phyloP scores from a whole-genome alignment of 2,113 vertebrate species.

The Channa argus region DNA sequence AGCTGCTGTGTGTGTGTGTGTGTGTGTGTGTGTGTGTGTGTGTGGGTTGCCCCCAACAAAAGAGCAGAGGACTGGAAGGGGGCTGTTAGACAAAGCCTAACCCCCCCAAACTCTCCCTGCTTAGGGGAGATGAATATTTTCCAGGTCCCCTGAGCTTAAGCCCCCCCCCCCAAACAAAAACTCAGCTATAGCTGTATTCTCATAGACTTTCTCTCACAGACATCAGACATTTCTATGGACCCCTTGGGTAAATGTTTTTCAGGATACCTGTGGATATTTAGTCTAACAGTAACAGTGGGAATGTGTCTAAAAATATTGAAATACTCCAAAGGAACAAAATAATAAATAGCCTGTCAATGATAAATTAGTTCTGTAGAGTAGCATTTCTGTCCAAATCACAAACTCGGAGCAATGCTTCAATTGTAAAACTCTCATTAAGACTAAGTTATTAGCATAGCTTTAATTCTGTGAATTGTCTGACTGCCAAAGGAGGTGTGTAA shows the following conservation, averaged over 20 bases:
- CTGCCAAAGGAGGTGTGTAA: background rate
- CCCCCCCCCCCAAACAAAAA: conserved; percentile 7
- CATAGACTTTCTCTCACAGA: background rate
- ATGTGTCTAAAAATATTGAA: too few species aligned
- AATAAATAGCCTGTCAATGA: too few species aligned
- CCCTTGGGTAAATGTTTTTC: too few species aligned
- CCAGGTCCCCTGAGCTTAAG: conserved; percentile 62
- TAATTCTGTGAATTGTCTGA: background rate
- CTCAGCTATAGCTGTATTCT: conserved; percentile 12
- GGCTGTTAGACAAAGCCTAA: conserved; percentile 75
- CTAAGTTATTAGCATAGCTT: background rate
- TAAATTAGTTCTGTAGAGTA: too few species aligned
- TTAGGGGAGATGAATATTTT: conserved; percentile 77
- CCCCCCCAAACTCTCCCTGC: conserved; percentile 62
- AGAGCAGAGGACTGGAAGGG: conserved; percentile 59
- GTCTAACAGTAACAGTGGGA: too few species aligned
- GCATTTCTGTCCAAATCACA: too few species aligned
- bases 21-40: conserved; percentile 42
- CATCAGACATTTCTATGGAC: conserved; percentile 4
- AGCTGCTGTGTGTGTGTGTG: conserved; percentile 50
- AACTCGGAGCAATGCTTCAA: too few species aligned
- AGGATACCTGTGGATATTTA: too few species aligned
- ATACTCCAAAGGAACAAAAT: too few species aligned
- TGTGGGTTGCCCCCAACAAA: conserved; percentile 69
- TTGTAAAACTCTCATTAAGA: too few species aligned